phyloP scores from a whole-genome alignment of 92 coral and sea anemone genomes.

The Meandrina meandrites region DNA sequence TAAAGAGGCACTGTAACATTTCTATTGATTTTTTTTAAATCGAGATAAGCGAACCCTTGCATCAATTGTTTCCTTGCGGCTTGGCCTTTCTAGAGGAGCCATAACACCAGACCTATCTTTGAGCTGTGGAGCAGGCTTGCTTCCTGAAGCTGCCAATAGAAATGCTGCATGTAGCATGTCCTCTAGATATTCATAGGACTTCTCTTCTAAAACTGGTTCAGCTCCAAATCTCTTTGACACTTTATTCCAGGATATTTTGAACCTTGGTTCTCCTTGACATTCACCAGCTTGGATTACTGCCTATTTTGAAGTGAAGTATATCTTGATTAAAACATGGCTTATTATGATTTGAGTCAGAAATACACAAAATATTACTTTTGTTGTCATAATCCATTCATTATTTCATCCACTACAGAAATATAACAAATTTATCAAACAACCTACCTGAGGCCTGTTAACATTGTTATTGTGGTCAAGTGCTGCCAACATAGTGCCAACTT shows the following conservation, averaged over 20 bases:
- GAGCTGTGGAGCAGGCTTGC: constrained; percentile 7
- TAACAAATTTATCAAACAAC: neutral
- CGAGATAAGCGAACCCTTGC: constrained; percentile 14
- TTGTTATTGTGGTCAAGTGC: constrained; percentile 52
- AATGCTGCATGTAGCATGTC: constrained; percentile 28
- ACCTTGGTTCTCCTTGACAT: constrained; percentile 34
- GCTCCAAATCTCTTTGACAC: constrained; percentile 36
- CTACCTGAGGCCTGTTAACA: constrained; percentile 40
- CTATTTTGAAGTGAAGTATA: neutral
- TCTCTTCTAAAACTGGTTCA: constrained; percentile 36
- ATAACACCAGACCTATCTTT: constrained; percentile 22
- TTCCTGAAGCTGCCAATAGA: constrained; percentile 14
- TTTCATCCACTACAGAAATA: too few species aligned
- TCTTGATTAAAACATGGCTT: too few species aligned
- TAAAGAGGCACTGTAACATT: neutral
- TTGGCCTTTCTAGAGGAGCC: constrained; percentile 35
- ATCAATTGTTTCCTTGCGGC: constrained; percentile 23
- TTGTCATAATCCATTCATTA: too few species aligned
- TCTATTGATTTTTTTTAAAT: neutral
- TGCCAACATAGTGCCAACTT: constrained; percentile 45
- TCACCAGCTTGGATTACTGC: constrained; percentile 32
- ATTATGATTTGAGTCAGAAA: too few species aligned
- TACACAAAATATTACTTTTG: too few species aligned
- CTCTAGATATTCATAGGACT: constrained; percentile 16
- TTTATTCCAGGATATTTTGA: constrained; percentile 34